These are phyloP conservation scores for Parasteatoda lunata DNA, from an alignment of 2,888 invertebrate genomes.

Conservation along the genomic window DNA sequence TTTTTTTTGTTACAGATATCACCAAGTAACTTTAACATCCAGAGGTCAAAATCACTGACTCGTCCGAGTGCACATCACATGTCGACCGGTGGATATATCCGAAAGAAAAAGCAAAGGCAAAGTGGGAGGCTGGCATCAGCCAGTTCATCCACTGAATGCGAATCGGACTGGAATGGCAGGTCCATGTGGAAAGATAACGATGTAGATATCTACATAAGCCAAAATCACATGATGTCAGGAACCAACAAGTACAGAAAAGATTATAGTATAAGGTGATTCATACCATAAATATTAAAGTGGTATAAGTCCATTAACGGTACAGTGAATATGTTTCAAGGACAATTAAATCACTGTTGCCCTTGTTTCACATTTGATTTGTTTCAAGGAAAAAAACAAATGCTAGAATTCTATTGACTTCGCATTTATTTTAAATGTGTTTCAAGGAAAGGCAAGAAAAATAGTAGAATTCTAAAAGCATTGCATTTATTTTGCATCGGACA, in stretches of 20 bases:
- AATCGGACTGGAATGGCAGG: slow-evolving; percentile 79
- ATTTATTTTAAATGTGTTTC: too few relatives aligned
- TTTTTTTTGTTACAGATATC: slow-evolving; percentile 10
- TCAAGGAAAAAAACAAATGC: too few relatives aligned
- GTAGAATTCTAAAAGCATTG: too few relatives aligned
- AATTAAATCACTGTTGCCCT: too few relatives aligned
- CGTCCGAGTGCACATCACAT: slow-evolving; percentile 81
- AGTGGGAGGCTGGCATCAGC: slow-evolving; percentile 66
- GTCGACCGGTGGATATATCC: slow-evolving; percentile 27
- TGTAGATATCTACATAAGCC: slow-evolving; percentile 95
- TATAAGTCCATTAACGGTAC: too few relatives aligned
- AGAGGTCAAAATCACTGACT: slow-evolving; percentile 88
- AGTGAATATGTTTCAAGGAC: too few relatives aligned
- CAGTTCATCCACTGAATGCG: slow-evolving; percentile 79
- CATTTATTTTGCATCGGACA: too few relatives aligned
- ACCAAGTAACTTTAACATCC: slow-evolving; percentile 78
- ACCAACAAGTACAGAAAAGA: slow-evolving; percentile 35
- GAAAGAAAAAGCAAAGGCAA: slow-evolving; percentile 65
- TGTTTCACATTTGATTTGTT: too few relatives aligned
- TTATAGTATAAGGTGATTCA: slow-evolving; percentile 44
- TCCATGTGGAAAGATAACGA: slow-evolving; percentile 91
- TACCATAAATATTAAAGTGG: too few relatives aligned
- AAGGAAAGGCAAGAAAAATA: too few relatives aligned
- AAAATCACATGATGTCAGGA: slow-evolving; percentile 80
- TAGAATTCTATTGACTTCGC: too few relatives aligned